Percentiles rank a stretch among this genome's conserved stretches.
These are phyloP conservation scores for Leptopilina clavipes DNA, from an alignment of 1,140 invertebrate species.

Conservation along the genomic window DNA sequence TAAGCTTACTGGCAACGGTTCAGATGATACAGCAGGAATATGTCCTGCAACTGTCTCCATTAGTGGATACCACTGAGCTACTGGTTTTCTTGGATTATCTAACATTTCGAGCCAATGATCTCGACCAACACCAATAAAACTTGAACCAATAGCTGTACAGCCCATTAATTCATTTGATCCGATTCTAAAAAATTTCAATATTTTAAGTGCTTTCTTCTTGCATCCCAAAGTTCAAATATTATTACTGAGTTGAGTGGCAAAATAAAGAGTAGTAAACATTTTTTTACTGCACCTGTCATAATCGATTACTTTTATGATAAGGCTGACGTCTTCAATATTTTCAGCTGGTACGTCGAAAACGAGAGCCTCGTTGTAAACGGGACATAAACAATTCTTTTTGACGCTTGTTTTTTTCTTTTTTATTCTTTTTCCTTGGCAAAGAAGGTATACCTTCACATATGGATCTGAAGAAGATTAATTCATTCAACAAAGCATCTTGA, in stretches of 20 bases:
- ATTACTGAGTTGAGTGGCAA: background rate
- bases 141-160: conserved; percentile 86
- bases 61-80: conserved; percentile 90
- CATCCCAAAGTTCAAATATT: no score
- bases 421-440: conserved; percentile 79
- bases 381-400: conserved; percentile 82
- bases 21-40: conserved; percentile 74
- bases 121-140: conserved; percentile 85
- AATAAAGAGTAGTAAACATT: background rate
- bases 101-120: conserved; percentile 94
- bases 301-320: conserved; percentile 91
- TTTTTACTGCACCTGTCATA: conserved; percentile 84
- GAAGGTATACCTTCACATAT: conserved; percentile 85
- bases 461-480: no score
- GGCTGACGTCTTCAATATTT: conserved; percentile 87
- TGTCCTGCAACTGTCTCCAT: conserved; percentile 81
- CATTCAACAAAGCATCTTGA: no score
- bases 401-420: conserved; percentile 87
- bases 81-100: conserved; percentile 87
- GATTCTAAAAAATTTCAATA: conserved; percentile 77
- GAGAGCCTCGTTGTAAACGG: conserved; percentile 87
- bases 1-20: conserved; percentile 77
- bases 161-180: conserved; percentile 91
- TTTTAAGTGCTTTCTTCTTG: no score
- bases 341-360: conserved; percentile 83